Base-by-base conservation (phyloP, 1,140 invertebrate genomes). In the Elysia chlorotica region DNA sequence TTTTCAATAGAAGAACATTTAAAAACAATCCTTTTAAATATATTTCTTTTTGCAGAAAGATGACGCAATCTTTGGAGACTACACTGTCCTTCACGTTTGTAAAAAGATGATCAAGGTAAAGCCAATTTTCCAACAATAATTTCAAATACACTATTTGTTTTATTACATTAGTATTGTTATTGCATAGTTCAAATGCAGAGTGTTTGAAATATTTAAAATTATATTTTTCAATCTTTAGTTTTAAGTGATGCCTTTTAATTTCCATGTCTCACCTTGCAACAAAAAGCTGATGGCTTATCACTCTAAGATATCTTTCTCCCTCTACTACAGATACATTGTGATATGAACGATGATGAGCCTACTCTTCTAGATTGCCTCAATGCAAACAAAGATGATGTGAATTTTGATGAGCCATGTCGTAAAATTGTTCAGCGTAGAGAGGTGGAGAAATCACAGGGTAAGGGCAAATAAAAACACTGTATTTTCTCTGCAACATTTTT, bases 11-110 rank as follows among this genome's bases (percentile, higher is more conserved):
- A n/a, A n/a, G n/a, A n/a, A n/a, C n/a, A n/a, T n/a, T n/a, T n/a
- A n/a, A n/a, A n/a, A n/a, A n/a, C n/a, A n/a, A n/a, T n/a, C n/a
- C n/a, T n/a, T n/a, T n/a, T n/a, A n/a, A n/a, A n/a, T n/a, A n/a
- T n/a, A n/a, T 74, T 66, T 70, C 77, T 65, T 56, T 36, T 23
- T 69, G 10, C 92, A 96, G 86, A 91, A 93, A 87, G 93, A 95
- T 82, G 95, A 97, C 85, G 91, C 90, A 69, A 94, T 96, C 79
- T 95, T 94, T 84, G 91, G 93, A 62, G 96, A 98, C 87, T 96
- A 93, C 85, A 91, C 92, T 65, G 88, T 98, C 10, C 88, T 95
- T 23, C 93, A 91, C 61, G 92, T 90, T 41, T 98, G 96, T 83
- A 93, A 92, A 83, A 90, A 91, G 66, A 95, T 96, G 92, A 93